phyloP scores from a whole-genome alignment of 2,113 vertebrate species.

The Arothron firmamentum region DNA sequence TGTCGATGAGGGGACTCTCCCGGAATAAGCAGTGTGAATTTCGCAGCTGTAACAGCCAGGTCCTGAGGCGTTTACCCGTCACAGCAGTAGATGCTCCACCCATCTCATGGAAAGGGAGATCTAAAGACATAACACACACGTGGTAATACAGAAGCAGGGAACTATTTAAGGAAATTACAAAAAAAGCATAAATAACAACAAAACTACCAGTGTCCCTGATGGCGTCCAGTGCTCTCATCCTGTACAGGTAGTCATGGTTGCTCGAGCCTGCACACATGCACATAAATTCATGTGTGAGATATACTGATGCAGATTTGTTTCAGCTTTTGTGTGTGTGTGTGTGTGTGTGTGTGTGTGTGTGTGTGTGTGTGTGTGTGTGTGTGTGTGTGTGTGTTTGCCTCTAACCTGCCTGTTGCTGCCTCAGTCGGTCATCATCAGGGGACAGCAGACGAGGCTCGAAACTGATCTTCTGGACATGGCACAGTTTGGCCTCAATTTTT shows the following conservation, averaged over 20 bases:
- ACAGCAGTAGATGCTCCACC: slow-evolving; percentile 79
- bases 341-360: slow-evolving; percentile 2
- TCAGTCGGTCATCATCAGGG: slow-evolving; percentile 79
- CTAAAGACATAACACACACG: slow-evolving; percentile 58
- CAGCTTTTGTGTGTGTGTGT: not conserved
- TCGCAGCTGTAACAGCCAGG: slow-evolving; percentile 85
- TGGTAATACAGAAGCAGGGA: not conserved
- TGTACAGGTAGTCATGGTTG: slow-evolving; percentile 83
- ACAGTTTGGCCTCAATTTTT: slow-evolving; percentile 85
- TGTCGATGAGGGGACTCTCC: slow-evolving; percentile 79
- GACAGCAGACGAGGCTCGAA: slow-evolving; percentile 87
- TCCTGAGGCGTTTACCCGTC: slow-evolving; percentile 85
- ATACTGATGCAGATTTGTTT: not conserved
- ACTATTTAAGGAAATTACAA: not conserved
- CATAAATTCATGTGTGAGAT: slow-evolving; percentile 9
- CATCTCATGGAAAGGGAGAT: slow-evolving; percentile 80
- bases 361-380: not conserved
- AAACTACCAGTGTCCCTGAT: slow-evolving; percentile 83
- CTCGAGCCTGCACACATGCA: slow-evolving; percentile 69
- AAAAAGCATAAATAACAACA: not conserved
- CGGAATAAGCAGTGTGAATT: slow-evolving; percentile 79
- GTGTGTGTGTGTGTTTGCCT: slow-evolving; percentile 5
- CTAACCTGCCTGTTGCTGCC: slow-evolving; percentile 71
- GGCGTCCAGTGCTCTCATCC: slow-evolving; percentile 93
- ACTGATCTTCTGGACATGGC: slow-evolving; percentile 85